Evolutionary conservation across 2,113 vertebrate species (phyloP).

Genomic region (Raja brachyura): DNA sequence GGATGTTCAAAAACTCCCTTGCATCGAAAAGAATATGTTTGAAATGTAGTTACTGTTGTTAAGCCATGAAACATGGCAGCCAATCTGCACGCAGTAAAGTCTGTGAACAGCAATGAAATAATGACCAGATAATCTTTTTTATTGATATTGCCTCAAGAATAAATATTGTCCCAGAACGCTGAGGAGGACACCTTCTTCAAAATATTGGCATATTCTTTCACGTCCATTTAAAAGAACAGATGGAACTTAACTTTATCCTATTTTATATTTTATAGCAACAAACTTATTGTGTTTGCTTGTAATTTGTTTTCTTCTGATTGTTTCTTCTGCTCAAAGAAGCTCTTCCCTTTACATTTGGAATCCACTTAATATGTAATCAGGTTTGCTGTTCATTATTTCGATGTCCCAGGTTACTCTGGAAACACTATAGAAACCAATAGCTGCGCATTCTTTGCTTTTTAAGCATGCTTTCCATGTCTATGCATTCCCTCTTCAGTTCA

Average conservation of each 20-base stretch:
- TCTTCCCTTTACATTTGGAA: background rate
- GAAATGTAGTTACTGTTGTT: background rate
- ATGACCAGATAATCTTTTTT: background rate
- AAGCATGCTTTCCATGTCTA: background rate
- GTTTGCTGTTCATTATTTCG: background rate
- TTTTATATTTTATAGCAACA: conserved; percentile 7
- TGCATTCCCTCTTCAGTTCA: background rate
- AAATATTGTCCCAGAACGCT: background rate
- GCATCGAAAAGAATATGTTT: background rate
- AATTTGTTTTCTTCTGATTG: background rate
- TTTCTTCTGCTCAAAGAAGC: background rate
- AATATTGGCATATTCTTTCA: background rate
- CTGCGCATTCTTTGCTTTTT: background rate
- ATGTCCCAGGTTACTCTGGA: background rate
- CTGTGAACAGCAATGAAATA: background rate
- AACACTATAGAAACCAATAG: background rate
- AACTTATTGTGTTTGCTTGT: background rate
- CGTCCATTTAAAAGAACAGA: background rate
- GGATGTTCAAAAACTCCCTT: background rate
- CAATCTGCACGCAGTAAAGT: background rate
- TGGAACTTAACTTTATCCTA: background rate
- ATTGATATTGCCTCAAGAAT: background rate
- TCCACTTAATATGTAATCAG: background rate
- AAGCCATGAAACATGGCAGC: background rate
- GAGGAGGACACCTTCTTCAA: background rate